These are phyloP conservation scores for Aratinga solstitialis DNA, from an alignment of 2,797 vertebrate species.

Conservation along the genomic window DNA sequence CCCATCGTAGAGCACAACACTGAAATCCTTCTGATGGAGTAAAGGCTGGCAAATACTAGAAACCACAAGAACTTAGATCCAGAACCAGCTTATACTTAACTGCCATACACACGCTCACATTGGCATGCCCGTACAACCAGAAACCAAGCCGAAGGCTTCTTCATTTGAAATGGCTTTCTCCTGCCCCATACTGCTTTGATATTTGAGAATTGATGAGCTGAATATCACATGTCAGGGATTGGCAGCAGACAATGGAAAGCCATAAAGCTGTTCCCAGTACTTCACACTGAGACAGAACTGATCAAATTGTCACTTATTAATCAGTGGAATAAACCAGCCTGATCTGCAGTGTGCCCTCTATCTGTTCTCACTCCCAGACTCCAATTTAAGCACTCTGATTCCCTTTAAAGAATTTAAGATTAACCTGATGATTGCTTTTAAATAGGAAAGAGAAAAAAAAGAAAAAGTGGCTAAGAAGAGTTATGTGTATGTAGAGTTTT, in stretches of 20 bases:
- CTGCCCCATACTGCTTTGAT: neutral
- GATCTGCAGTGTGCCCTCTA: neutral
- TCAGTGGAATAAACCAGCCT: neutral
- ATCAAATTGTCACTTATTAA: conserved; percentile 49
- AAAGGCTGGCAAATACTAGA: conserved; percentile 25
- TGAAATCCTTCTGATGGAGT: neutral
- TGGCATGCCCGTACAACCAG: fast-evolving
- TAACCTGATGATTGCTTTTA: conserved; percentile 47
- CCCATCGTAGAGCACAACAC: neutral
- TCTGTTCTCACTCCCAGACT: neutral
- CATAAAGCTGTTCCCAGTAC: conserved; percentile 2
- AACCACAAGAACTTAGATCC: conserved; percentile 29
- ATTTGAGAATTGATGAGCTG: neutral
- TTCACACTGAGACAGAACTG: neutral
- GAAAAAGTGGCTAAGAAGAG: neutral
- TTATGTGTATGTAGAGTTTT: neutral
- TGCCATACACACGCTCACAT: neutral
- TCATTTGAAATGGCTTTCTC: neutral
- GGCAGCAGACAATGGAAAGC: conserved; percentile 41
- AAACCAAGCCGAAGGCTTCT: neutral
- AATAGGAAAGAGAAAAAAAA: neutral
- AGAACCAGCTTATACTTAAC: conserved; percentile 10
- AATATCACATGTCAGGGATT: conserved; percentile 8
- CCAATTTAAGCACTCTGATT: conserved; percentile 17
- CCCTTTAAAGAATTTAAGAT: conserved; percentile 41